Evolutionary conservation across 2,888 invertebrate species (phyloP).

Genomic region (Cactoblastis cactorum): DNA sequence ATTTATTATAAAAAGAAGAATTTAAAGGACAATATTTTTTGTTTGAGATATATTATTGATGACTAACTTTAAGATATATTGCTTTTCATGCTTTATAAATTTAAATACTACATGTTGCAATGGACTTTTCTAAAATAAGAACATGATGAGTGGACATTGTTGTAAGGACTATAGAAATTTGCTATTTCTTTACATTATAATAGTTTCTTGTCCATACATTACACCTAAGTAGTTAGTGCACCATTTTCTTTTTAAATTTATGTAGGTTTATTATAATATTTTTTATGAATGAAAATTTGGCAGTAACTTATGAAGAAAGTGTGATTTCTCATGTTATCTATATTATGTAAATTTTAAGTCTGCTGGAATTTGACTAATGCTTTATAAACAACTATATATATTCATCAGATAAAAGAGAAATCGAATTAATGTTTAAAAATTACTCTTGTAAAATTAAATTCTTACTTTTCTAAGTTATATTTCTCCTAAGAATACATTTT

Average conservation of each 20-base stretch:
- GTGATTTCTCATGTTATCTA: slow-evolving; percentile 16
- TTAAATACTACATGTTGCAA: slow-evolving; percentile 46
- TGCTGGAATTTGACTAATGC: slow-evolving; percentile 26
- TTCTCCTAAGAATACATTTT: slow-evolving; percentile 55
- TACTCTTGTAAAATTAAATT: slow-evolving; percentile 14
- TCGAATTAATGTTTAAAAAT: slow-evolving; percentile 30
- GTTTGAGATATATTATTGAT: slow-evolving; percentile 45
- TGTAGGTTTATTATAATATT: slow-evolving; percentile 17
- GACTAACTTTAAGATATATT: slow-evolving; percentile 49
- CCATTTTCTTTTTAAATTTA: slow-evolving; percentile 32
- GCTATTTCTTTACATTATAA: slow-evolving; percentile 61
- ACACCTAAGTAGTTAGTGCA: slow-evolving; percentile 40
- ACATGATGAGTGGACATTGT: slow-evolving; percentile 47
- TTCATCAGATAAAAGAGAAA: slow-evolving; percentile 41
- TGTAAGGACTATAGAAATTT: slow-evolving; percentile 68
- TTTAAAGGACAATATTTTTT: slow-evolving; percentile 48
- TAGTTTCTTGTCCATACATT: slow-evolving; percentile 38
- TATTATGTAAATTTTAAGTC: slow-evolving; percentile 32
- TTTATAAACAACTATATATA: slow-evolving; percentile 34
- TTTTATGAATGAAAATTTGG: slow-evolving; percentile 18
- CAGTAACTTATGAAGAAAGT: slow-evolving; percentile 14
- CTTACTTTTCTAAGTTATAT: slow-evolving; percentile 39
- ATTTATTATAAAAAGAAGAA: slow-evolving; percentile 36
- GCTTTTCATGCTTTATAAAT: slow-evolving; percentile 33
- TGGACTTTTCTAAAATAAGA: slow-evolving; percentile 50